Evolutionary conservation across 2,797 vertebrate genomes (phyloP).

Genomic region (Malurus splendens): DNA sequence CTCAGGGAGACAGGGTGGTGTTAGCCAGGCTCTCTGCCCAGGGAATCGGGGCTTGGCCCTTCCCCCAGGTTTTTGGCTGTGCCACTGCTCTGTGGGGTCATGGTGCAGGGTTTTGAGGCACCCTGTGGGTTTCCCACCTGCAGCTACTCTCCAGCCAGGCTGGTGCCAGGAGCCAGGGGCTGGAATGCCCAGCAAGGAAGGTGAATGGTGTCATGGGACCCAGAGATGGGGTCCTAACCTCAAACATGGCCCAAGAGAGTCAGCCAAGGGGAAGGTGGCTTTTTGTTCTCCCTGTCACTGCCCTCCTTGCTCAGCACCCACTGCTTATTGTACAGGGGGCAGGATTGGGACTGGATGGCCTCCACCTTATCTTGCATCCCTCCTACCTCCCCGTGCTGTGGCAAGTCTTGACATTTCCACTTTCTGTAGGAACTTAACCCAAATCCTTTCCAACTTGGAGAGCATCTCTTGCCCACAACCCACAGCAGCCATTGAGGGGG

Average conservation of each 20-base stretch:
- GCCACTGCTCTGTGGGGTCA: background rate
- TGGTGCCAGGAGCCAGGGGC: background rate
- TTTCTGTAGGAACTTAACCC: background rate
- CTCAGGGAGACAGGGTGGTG: background rate
- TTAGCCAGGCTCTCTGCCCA: background rate
- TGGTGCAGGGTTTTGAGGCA: background rate
- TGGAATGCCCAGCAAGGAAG: fast-evolving
- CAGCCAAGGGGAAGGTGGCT: background rate
- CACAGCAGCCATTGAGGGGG: background rate
- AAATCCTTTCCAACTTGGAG: background rate
- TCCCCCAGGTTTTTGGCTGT: background rate
- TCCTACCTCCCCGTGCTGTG: fast-evolving
- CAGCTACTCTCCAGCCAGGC: background rate
- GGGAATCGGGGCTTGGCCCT: fast-evolving
- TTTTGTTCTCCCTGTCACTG: background rate
- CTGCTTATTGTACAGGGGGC: background rate
- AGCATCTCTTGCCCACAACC: background rate
- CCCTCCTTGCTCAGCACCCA: background rate
- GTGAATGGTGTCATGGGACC: background rate
- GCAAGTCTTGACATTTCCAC: background rate
- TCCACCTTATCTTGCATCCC: background rate
- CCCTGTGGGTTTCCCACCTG: background rate
- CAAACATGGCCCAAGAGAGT: background rate
- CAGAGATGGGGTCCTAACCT: background rate
- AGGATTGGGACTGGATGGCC: background rate